Conservation (phyloP, 2,113 vertebrate genomes). For the Ophiodon elongatus region DNA sequence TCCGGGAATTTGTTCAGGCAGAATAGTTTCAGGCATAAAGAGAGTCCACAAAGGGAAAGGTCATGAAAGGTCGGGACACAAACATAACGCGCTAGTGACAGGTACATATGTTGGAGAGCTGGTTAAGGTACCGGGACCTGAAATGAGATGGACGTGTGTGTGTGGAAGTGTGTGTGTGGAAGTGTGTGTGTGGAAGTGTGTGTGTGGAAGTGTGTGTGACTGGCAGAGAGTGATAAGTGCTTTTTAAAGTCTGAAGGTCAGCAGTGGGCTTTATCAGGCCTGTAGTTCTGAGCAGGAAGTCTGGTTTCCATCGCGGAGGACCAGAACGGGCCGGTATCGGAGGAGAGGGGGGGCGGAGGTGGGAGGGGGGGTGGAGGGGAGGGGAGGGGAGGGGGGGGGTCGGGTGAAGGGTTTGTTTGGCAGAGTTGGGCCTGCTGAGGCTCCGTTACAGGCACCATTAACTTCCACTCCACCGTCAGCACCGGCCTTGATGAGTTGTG, state of each 20-base stretch:
- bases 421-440: background rate
- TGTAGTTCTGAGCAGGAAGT: conserved; percentile 57
- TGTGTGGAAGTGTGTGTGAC: background rate
- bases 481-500: conserved; percentile 39
- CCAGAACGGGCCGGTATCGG: conserved; percentile 56
- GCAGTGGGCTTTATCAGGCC: conserved; percentile 55
- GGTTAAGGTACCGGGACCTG: background rate
- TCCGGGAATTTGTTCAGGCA: no score
- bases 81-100: background rate
- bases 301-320: conserved; percentile 60
- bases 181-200: no score
- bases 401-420: background rate
- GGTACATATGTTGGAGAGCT: no score
- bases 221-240: conserved; percentile 10
- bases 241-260: conserved; percentile 61
- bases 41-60: no score
- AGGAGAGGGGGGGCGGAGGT: background rate
- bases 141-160: background rate
- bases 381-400: background rate
- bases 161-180: no score
- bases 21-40: no score
- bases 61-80: no score
- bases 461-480: conserved; percentile 37
- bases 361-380: background rate
- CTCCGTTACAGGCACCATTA: conserved; percentile 40